These are phyloP conservation scores for Antidorcas marsupialis DNA, from an alignment of 2,113 vertebrate genomes.

Conservation along the genomic window DNA sequence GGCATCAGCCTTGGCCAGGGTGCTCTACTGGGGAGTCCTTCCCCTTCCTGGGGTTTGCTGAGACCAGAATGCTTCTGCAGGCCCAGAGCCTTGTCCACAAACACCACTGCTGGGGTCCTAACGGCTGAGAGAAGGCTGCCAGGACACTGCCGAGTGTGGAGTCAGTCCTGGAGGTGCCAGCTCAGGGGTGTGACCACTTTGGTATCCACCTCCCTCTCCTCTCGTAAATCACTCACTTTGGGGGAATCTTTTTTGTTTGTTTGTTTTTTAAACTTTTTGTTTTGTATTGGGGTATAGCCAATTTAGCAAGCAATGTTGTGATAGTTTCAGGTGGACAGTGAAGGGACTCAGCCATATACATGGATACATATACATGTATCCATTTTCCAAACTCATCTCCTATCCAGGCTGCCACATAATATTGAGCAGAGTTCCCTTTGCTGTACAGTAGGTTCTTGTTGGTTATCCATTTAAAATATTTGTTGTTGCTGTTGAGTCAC, in stretches of 20 bases:
- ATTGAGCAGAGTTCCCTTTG: not conserved
- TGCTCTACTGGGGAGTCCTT: not conserved
- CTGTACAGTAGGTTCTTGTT: not conserved
- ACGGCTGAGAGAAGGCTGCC: accelerated
- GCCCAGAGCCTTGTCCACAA: not conserved
- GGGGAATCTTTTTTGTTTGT: not conserved
- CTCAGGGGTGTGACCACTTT: not conserved
- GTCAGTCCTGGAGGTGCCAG: not conserved
- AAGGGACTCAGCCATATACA: not conserved
- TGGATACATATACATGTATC: not conserved
- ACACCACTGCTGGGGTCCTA: not conserved
- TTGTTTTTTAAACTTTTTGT: not conserved
- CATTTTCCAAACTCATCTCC: not conserved
- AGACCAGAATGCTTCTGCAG: not conserved
- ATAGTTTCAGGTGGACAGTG: not conserved
- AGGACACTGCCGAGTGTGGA: too few species aligned
- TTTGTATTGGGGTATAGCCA: not conserved
- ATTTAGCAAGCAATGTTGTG: not conserved
- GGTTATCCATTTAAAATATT: not conserved
- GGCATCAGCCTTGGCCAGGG: accelerated
- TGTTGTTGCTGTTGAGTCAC: too few species aligned
- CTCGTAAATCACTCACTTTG: not conserved
- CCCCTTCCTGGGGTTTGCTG: not conserved
- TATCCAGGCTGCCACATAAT: not conserved
- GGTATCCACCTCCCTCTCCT: not conserved